Conservation (phyloP, 2,797 vertebrate species). For the Oreochromis mossambicus region DNA sequence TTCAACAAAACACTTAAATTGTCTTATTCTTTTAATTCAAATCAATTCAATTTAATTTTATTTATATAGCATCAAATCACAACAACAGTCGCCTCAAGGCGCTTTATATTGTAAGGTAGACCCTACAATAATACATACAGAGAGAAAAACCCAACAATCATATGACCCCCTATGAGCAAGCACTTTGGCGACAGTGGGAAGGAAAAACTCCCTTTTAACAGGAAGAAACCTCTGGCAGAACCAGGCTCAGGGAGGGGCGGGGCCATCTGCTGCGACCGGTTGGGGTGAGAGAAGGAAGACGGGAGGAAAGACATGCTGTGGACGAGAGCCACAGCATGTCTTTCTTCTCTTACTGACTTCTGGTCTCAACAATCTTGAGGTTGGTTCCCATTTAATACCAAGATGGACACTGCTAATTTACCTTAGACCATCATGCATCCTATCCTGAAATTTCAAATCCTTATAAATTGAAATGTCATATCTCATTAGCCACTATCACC, state of each 20-base stretch:
- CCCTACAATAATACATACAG: neutral
- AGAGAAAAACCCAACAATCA: accelerated
- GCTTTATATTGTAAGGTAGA: neutral
- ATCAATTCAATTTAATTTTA: neutral
- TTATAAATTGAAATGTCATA: neutral
- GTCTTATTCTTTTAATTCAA: neutral
- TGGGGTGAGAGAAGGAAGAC: neutral
- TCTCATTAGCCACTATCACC: neutral
- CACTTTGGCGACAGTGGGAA: accelerated
- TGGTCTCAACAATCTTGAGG: neutral
- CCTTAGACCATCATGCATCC: neutral
- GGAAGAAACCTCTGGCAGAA: accelerated
- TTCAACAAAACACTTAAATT: neutral
- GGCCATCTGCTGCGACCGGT: accelerated
- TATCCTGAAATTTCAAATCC: neutral
- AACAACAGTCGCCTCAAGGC: neutral
- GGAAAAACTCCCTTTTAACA: neutral
- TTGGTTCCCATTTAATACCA: neutral
- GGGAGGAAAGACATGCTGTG: accelerated
- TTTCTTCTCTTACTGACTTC: neutral
- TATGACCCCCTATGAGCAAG: accelerated
- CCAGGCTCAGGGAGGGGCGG: neutral
- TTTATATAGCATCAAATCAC: neutral
- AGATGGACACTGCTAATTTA: neutral
- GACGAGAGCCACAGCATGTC: no score